Evolutionary conservation across 2,113 vertebrate genomes (phyloP).

Genomic region (Lampris megalopsis): DNA sequence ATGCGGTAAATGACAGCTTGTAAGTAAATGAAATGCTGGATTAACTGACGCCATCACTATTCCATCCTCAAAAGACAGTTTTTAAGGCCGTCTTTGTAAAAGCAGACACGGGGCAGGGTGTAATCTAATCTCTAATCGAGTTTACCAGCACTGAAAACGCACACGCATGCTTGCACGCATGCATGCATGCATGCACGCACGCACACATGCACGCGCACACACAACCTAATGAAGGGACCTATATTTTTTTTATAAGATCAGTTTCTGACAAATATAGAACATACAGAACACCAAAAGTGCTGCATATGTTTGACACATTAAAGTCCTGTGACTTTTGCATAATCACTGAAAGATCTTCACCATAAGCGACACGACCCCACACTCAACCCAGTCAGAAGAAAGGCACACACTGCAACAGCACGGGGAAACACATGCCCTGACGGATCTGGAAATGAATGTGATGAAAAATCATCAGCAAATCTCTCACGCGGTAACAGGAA

Average conservation of each 20-base stretch:
- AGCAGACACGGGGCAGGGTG: slow-evolving; percentile 5
- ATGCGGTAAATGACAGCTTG: slow-evolving; percentile 52
- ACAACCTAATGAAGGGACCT: background rate
- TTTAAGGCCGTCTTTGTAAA: slow-evolving; percentile 49
- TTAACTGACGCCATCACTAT: slow-evolving; percentile 74
- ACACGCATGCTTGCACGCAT: slow-evolving; percentile 32
- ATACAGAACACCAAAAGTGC: background rate
- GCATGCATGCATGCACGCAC: slow-evolving; percentile 20
- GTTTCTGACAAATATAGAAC: slow-evolving; percentile 12
- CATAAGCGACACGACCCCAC: too few relatives aligned
- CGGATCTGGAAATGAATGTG: too few relatives aligned
- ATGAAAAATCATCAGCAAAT: background rate
- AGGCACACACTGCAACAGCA: too few relatives aligned
- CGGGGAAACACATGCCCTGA: too few relatives aligned
- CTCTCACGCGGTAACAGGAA: background rate
- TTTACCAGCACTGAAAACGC: slow-evolving; percentile 37
- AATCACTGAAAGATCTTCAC: too few relatives aligned
- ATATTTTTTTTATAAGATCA: slow-evolving; percentile 26
- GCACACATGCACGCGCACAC: background rate
- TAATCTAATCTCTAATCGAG: slow-evolving; percentile 64
- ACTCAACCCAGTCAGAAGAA: too few relatives aligned
- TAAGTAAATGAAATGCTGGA: slow-evolving; percentile 75
- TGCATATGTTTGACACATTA: background rate
- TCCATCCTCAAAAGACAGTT: slow-evolving; percentile 45
- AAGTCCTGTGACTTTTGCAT: too few relatives aligned